Evolutionary conservation across 2,888 invertebrate genomes (phyloP), one percentile per base, ranked within the genome.

Genomic region (Gnatocerus cornutus): DNA sequence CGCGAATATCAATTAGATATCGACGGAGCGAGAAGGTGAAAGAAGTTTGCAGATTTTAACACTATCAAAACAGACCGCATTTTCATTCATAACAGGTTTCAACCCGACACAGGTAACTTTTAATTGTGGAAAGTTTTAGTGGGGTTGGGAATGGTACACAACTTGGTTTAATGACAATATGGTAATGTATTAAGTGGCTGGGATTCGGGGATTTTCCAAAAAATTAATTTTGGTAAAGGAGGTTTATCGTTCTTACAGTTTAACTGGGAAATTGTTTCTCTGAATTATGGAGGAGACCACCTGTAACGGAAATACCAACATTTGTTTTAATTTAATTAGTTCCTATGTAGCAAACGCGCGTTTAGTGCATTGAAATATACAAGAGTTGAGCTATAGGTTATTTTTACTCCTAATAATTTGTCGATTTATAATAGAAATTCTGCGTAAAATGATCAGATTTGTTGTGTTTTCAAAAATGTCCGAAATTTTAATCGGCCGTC

Each of bases 1-100:
- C 55, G 66, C 61, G 69, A 69, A 69, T 69, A 69, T 69, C 68
- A 69, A 69, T 66, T 66, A 69, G 68, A 4, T 50, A 65, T 65
- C 37, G 65, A 46, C 56, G 43, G 14, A 63, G 63, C 62, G 21
- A 21, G 4, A 21, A 21, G 1, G 21, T 21, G 21, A 21, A 21
- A 21, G 21, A 1, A 21, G n/a, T 3, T 45, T 45, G 14, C 13
- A 45, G 12, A 46, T 46, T 46, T 14, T 14, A 46, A 16, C 5
- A 21, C 21, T 21, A n/a, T n/a, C n/a, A n/a, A n/a, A n/a, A n/a
- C n/a, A n/a, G 21, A 21, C 2, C 7, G n/a, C 7, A 37, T 37
- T 37, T n/a, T n/a, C 3, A 43, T 43, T 43, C 43, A 43, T 43
- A 10, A 13, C 43, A 43, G 43, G 43, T 43, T 43, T 13, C 43